phyloP scores from a whole-genome alignment of 2,797 vertebrate genomes.

The Sarcophilus harrisii region DNA sequence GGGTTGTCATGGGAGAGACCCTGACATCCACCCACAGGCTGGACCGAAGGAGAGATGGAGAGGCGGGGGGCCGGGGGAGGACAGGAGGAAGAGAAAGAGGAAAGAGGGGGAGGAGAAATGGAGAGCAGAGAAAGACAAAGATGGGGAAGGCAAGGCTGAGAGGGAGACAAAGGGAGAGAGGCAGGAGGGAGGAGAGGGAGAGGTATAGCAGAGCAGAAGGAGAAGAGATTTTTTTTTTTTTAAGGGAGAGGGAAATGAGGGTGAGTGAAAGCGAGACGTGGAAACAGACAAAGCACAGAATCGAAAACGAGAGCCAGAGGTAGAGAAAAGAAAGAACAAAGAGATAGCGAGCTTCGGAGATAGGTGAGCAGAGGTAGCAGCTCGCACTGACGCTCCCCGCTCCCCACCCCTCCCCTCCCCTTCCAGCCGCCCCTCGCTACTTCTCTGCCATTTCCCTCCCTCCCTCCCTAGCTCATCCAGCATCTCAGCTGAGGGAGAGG shows the following conservation, averaged over 20 bases:
- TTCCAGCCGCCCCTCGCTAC: not conserved
- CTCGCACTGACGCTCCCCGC: not conserved
- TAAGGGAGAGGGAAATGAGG: not conserved
- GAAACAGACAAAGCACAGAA: not conserved
- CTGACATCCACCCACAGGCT: conserved; percentile 13
- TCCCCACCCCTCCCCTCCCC: not conserved
- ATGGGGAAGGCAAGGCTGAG: not conserved
- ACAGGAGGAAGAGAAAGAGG: not conserved
- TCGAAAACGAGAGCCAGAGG: not conserved
- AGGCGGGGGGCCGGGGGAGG: not conserved
- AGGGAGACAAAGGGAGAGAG: not conserved
- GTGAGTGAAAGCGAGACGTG: not conserved
- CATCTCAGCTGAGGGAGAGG: not conserved
- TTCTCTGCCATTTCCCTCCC: not conserved
- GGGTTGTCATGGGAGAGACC: not conserved
- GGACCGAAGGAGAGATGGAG: not conserved
- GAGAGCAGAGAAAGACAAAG: not conserved
- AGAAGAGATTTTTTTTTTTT: not conserved
- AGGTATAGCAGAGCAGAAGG: not conserved
- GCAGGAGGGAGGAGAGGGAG: not conserved
- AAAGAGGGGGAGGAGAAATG: not conserved
- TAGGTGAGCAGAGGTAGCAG: not conserved
- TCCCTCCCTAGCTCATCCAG: not conserved
- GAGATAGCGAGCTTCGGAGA: not conserved
- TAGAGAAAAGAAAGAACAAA: not conserved